Conservation (phyloP, 2,888 invertebrate species). For the Caenorhabditis becei region DNA sequence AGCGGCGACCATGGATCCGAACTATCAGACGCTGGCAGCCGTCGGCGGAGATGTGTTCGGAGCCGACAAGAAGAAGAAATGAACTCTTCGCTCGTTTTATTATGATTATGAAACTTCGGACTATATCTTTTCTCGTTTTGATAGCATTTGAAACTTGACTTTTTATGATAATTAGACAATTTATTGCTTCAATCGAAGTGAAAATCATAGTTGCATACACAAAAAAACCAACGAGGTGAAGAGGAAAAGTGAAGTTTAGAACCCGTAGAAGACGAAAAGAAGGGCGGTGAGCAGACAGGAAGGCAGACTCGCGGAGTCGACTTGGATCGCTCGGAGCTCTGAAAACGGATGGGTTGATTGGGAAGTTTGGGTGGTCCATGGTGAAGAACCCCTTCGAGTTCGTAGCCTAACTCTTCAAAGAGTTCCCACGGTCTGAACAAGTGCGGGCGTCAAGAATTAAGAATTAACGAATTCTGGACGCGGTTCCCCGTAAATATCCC, state of each 20-base stretch:
- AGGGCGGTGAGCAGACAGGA: constrained; percentile 19
- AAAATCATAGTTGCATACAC: constrained; percentile 3
- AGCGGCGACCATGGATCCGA: constrained; percentile 4
- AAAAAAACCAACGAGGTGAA: constrained; percentile 10
- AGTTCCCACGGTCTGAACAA: constrained; percentile 25
- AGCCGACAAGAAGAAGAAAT: constrained; percentile 29
- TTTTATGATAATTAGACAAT: background rate
- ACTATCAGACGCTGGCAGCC: constrained; percentile 16
- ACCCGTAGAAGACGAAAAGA: constrained; percentile 41
- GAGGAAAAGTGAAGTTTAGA: constrained; percentile 27
- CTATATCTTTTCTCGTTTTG: too few species aligned
- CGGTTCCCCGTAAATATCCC: constrained; percentile 10
- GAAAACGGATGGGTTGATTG: constrained; percentile 1
- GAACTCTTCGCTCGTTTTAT: background rate
- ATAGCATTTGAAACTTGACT: too few species aligned
- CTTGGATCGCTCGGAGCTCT: constrained; percentile 56
- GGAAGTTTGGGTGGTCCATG: background rate
- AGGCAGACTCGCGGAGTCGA: constrained; percentile 23
- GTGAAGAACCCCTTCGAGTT: background rate
- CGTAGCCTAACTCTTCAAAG: background rate
- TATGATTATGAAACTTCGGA: too few species aligned
- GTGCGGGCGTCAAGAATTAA: background rate
- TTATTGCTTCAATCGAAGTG: constrained; percentile 2
- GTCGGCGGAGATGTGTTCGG: constrained; percentile 23
- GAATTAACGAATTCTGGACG: constrained; percentile 32